Evolutionary conservation across 1,140 invertebrate species (phyloP).

Genomic region (Pristionchus pacificus): DNA sequence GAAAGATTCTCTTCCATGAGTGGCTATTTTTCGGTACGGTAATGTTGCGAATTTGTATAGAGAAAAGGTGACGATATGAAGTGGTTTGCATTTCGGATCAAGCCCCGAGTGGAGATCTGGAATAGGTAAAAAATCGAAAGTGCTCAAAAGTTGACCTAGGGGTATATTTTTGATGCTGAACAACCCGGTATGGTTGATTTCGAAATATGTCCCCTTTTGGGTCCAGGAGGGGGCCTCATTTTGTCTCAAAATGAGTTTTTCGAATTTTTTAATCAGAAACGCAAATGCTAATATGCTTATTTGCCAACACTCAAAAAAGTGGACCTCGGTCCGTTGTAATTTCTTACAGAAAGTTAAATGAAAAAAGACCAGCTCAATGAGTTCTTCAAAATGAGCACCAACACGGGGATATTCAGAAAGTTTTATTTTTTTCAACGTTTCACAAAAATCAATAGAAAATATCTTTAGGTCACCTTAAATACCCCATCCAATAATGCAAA

Average conservation of each 20-base stretch:
- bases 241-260: neutral
- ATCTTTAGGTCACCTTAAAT: no score
- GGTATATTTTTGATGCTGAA: neutral
- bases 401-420: no score
- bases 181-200: no score
- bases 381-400: no score
- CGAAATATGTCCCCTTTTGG: neutral
- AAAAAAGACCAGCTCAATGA: no score
- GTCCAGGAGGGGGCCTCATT: neutral
- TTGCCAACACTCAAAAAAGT: no score
- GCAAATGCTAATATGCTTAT: neutral
- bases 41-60: constrained; percentile 23
- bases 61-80: constrained; percentile 19
- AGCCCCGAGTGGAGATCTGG: constrained; percentile 13
- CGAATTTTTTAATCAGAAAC: constrained; percentile 2
- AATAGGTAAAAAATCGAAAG: no score
- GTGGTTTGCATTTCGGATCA: constrained; percentile 6
- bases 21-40: constrained; percentile 23
- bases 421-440: no score
- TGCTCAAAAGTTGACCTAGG: constrained; percentile 14
- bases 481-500: no score
- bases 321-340: no score
- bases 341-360: no score
- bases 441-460: no score
- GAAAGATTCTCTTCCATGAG: constrained; percentile 74